phyloP scores from a whole-genome alignment of 2,797 vertebrate genomes.

The Chiroxiphia lanceolata region DNA sequence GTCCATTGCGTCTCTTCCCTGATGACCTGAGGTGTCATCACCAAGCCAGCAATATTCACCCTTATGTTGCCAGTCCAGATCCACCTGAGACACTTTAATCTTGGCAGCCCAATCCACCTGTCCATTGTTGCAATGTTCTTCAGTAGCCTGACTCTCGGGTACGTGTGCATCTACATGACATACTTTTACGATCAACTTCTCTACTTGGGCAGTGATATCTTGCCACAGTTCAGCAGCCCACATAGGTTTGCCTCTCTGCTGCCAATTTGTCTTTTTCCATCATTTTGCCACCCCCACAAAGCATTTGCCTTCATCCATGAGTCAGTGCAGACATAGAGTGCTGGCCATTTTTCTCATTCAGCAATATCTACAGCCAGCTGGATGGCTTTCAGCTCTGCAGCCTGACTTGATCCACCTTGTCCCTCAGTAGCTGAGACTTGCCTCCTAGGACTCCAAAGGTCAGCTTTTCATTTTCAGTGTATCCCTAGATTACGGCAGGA shows the following conservation, averaged over 20 bases:
- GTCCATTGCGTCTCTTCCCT: no score
- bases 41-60: no score
- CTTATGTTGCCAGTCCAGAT: no score
- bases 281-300: neutral
- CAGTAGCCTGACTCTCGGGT: neutral
- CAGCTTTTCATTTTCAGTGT: neutral
- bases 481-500: neutral
- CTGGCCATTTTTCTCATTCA: neutral
- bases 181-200: neutral
- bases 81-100: no score
- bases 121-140: no score
- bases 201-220: neutral
- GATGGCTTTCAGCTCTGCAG: neutral
- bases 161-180: neutral
- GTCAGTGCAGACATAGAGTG: neutral
- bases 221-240: neutral
- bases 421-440: neutral
- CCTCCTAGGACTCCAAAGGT: no score
- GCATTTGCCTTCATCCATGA: neutral
- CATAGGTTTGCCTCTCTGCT: neutral
- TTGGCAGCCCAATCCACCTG: no score
- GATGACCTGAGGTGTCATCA: no score
- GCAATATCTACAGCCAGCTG: accelerated
- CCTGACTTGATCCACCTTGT: neutral
- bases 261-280: neutral